Evolutionary conservation across 2,888 invertebrate species (phyloP), one percentile per base, ranked within the genome.

Genomic region (Drosophila algonquin): DNA sequence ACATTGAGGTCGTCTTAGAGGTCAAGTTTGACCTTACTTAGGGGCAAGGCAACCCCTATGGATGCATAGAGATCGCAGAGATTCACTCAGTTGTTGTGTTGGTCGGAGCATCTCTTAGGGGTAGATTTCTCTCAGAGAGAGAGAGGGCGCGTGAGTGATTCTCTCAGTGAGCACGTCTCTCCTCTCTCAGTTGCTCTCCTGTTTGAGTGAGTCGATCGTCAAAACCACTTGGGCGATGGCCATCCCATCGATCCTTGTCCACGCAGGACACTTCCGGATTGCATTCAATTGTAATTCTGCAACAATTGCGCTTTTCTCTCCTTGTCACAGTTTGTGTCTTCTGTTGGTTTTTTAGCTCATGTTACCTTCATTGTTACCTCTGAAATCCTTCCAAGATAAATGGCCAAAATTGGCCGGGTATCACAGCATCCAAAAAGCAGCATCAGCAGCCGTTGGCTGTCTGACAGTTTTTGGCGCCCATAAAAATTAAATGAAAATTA

Each of bases 281-380:
- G 75, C 77, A 81, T 80, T 68, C 79, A 76, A 81, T 87, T 83
- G 88, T 87, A 54, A 70, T 80, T 45, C 48, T 56, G 74, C 64
- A 87, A 83, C 88, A 87, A 83, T 82, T 85, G 88, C 78, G 58
- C 75, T 74, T 84, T 87, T 78, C 60, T 57, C 46, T 55, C 73
- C 63, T 63, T 77, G 77, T 77, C 79, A 77, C 77, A 63, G 57
- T 57, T 61, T 68, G 54, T 72, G 72, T 75, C 76, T 73, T 72
- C 75, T 89, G 73, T 89, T 89, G 90, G 90, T 90, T 89, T 90
- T 90, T 89, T 89, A 88, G 87, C 77, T 89, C 90, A 89, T 90
- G 90, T 90, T 89, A 80, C 90, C 79, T 75, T 67, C 76, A 51
- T 79, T 82, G 71, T 82, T 3, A 12, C 18, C n/a, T 18, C 45